Percentiles rank a stretch among this genome's conserved stretches.
phyloP scores from a whole-genome alignment of 2,113 vertebrate species.

The Chrysemys picta region DNA sequence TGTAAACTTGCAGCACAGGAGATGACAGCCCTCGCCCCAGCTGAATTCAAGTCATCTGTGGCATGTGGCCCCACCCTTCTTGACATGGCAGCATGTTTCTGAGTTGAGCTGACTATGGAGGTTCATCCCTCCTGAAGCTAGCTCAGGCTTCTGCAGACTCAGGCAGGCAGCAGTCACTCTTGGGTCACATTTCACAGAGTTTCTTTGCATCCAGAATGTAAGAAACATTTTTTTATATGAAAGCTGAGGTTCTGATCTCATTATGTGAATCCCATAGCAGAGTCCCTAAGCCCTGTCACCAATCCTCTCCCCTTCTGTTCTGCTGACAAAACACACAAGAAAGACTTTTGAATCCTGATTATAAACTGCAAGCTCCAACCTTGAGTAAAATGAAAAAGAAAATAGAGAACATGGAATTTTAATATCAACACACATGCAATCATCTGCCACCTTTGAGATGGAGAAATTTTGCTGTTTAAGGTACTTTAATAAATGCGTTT shows the following conservation, averaged over 20 bases:
- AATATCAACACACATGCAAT: neutral
- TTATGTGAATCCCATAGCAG: rapidly evolving
- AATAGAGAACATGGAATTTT: conserved; percentile 23
- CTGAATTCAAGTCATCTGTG: neutral
- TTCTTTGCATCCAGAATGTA: neutral
- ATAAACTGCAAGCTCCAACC: neutral
- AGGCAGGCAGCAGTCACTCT: neutral
- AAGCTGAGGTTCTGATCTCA: neutral
- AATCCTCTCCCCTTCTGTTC: neutral
- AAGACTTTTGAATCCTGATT: neutral
- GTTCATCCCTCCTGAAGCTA: neutral
- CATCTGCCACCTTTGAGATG: neutral
- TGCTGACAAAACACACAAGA: conserved; percentile 5
- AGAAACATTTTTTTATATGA: neutral
- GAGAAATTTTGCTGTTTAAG: neutral
- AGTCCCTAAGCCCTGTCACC: neutral
- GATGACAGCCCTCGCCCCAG: neutral
- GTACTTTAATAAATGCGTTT: neutral
- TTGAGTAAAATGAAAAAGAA: neutral
- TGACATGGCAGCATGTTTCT: neutral
- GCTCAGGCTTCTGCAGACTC: neutral
- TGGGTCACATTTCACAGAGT: neutral
- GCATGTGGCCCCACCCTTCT: neutral
- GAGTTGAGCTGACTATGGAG: neutral
- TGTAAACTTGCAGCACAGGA: neutral